A percentile compares a stretch with the other conserved stretches of the same genome.
phyloP scores from a whole-genome alignment of 2,113 vertebrate species.

The Gasterosteus nipponicus region DNA sequence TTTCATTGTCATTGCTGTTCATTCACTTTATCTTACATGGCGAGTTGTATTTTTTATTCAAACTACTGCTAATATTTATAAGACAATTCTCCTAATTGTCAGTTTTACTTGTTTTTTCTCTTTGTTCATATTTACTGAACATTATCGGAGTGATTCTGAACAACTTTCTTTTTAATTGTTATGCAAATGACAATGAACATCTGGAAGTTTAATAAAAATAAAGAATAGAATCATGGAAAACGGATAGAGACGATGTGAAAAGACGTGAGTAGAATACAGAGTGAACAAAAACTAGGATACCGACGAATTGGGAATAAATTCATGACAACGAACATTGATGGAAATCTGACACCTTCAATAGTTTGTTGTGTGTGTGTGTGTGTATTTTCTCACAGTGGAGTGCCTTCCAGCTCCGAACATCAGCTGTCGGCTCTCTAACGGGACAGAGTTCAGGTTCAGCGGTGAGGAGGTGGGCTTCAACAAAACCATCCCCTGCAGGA shows the following conservation, averaged over 20 bases:
- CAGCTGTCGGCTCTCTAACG: conserved; percentile 88
- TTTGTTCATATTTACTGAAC: not conserved
- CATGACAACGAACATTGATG: not conserved
- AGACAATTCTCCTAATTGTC: too few species aligned
- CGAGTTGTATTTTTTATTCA: not conserved
- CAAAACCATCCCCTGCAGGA: conserved; percentile 89
- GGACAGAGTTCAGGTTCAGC: conserved; percentile 87
- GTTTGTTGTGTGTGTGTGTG: not conserved
- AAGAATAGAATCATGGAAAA: not conserved
- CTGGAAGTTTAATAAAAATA: not conserved
- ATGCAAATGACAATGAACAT: not conserved
- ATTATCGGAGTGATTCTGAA: not conserved
- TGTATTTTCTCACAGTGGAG: conserved; percentile 78
- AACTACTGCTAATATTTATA: not conserved
- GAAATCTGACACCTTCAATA: not conserved
- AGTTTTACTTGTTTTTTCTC: not conserved
- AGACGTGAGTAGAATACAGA: not conserved
- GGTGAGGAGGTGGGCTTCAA: conserved; percentile 91
- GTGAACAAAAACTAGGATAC: not conserved
- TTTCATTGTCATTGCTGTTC: too few species aligned
- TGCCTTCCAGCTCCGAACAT: conserved; percentile 94
- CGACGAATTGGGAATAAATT: not conserved
- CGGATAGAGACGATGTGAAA: not conserved
- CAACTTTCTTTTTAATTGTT: not conserved
- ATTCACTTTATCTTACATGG: not conserved